Evolutionary conservation across 2,888 invertebrate species (phyloP).

Genomic region (Eubasilissa splendida): DNA sequence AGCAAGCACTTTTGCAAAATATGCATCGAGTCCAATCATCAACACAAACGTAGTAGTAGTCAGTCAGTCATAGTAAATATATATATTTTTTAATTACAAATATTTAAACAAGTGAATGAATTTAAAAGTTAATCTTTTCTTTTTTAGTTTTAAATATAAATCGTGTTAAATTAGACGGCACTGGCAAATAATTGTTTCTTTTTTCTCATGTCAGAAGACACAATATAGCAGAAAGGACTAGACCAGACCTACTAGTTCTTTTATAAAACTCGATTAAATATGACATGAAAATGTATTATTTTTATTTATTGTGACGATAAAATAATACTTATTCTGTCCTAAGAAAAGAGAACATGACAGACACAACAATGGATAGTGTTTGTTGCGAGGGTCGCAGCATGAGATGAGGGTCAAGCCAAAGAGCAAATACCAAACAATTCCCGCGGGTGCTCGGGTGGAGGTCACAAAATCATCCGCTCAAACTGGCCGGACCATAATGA

Average conservation of each 20-base stretch:
- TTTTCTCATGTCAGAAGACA: too few species aligned
- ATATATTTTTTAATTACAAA: too few species aligned
- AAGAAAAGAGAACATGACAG: constrained; percentile 31
- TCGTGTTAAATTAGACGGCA: too few species aligned
- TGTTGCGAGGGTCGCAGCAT: constrained; percentile 41
- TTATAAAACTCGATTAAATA: not conserved
- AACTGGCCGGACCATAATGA: constrained; percentile 33
- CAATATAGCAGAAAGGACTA: too few species aligned
- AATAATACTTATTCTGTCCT: constrained; percentile 18
- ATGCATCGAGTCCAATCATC: too few species aligned
- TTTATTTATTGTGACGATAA: too few species aligned
- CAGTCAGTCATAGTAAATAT: too few species aligned
- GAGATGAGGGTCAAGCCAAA: constrained; percentile 43
- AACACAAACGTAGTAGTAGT: too few species aligned
- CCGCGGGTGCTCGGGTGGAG: constrained; percentile 36
- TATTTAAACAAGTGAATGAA: too few species aligned
- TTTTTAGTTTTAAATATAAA: too few species aligned
- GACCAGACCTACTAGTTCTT: not conserved
- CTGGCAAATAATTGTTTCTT: too few species aligned
- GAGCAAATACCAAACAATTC: constrained; percentile 47
- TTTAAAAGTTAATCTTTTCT: too few species aligned
- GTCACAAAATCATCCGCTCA: constrained; percentile 40
- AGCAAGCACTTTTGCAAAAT: constrained; percentile 10
- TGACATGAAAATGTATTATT: not conserved
- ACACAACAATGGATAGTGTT: constrained; percentile 47